Evolutionary conservation across 2,113 vertebrate species (phyloP).

Genomic region (Ailurus styani): DNA sequence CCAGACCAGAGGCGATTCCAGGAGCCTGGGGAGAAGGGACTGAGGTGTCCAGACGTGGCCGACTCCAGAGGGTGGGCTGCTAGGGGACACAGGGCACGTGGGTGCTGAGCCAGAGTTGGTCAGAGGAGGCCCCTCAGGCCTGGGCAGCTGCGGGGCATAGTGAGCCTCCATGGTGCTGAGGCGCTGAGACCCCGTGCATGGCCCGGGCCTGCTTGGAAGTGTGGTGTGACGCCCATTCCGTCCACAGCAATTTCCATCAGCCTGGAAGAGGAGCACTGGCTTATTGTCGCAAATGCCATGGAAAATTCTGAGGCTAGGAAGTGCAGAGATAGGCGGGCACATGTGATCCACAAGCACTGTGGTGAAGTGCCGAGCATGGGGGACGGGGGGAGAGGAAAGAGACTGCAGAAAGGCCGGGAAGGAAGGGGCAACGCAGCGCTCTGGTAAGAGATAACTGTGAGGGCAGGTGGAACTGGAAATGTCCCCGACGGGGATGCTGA

Average conservation of each 20-base stretch:
- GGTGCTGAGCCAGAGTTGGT: too few species aligned
- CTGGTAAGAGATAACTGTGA: background rate
- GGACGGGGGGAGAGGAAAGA: fast-evolving
- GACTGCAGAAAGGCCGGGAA: background rate
- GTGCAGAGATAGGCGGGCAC: too few species aligned
- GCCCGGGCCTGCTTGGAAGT: background rate
- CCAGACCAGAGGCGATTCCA: fast-evolving
- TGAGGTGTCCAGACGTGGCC: fast-evolving
- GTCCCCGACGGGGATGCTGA: fast-evolving
- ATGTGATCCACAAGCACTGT: fast-evolving
- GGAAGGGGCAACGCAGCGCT: fast-evolving
- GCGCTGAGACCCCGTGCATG: fast-evolving
- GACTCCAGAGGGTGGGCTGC: fast-evolving
- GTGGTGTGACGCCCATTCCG: fast-evolving
- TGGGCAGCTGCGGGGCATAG: background rate
- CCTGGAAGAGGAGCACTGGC: fast-evolving
- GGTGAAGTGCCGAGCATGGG: fast-evolving
- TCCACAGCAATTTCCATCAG: too few species aligned
- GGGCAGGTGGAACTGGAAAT: fast-evolving
- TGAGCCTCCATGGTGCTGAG: fast-evolving
- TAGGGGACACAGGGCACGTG: fast-evolving
- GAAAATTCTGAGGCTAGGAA: background rate
- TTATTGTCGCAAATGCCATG: background rate
- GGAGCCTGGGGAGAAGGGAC: background rate
- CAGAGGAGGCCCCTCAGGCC: background rate